Evolutionary conservation across 2,797 vertebrate species (phyloP), one percentile per base, ranked within the genome.

Genomic region (Apogon talboti): DNA sequence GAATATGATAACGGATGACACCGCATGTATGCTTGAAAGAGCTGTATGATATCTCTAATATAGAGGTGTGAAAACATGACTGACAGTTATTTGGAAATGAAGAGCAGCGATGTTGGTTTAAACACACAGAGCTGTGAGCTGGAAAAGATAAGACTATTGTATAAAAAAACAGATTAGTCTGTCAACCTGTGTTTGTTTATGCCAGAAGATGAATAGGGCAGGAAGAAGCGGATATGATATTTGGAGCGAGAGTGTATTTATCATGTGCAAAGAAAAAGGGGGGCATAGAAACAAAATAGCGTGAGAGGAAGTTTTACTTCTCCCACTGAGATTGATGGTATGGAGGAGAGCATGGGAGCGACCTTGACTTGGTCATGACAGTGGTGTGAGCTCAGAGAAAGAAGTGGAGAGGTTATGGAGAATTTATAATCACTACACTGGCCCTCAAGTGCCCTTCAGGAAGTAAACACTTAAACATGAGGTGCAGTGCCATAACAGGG

Each of bases 101-200:
- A 14, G 37, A 71, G 54, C 57, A 41, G 38, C 0, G 0, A 11
- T 10, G 18, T 46, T 45, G 42, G 47, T 70, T 78, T 46, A 19
- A 71, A 52, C 28, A 71, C 33, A 13, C 35, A 11, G 24, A 42
- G 62, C 61, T 16, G 14, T 52, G 66, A 56, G 13, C 71, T 71
- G 68, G 61, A 59, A 67, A 75, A 64, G 55, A 81, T 58, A 46
- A 18, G 33, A 44, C 57, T 48, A 51, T 62, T 71, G 66, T 72
- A 66, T 68, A 58, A 28, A 66, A 71, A 50, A 86, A 61, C 38
- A 59, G 58, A 79, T 85, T 56, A 71, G 35, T 58, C 76, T 54
- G 76, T 86, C 84, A 76, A 73, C 74, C 47, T 52, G 71, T 83
- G 75, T 86, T 87, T 92, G 83, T 84, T 90, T 89, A 68, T 42